These are phyloP conservation scores for Lycia hirtaria DNA, from an alignment of 2,888 invertebrate genomes.

Conservation along the genomic window DNA sequence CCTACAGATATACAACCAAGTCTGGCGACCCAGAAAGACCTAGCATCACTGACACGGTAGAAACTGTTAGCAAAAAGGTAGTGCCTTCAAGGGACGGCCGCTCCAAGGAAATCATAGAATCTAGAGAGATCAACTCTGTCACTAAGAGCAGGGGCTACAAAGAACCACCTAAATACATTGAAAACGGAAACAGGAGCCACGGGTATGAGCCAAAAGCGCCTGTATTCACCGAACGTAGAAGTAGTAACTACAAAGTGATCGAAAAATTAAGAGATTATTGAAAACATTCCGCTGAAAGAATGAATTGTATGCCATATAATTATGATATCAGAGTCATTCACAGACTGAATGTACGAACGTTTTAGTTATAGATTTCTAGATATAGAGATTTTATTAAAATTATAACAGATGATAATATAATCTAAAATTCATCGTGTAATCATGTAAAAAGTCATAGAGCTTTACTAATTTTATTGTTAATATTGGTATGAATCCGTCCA, in stretches of 20 bases:
- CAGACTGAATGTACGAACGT: constrained; percentile 75
- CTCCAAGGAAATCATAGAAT: constrained; percentile 88
- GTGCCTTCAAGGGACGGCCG: constrained; percentile 88
- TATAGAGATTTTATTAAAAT: constrained; percentile 55
- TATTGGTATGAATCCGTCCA: constrained; percentile 67
- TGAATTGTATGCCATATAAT: constrained; percentile 67
- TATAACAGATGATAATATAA: constrained; percentile 62
- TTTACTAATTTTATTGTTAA: constrained; percentile 78
- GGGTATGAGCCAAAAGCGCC: constrained; percentile 72
- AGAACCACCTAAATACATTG: constrained; percentile 84
- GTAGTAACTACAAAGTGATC: constrained; percentile 77
- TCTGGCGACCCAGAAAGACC: constrained; percentile 88
- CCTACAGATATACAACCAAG: constrained; percentile 88
- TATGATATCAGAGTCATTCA: constrained; percentile 68
- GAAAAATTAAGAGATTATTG: constrained; percentile 82
- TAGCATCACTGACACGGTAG: constrained; percentile 89
- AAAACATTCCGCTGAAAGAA: constrained; percentile 24
- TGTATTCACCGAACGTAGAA: constrained; percentile 71
- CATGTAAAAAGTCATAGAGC: constrained; percentile 82
- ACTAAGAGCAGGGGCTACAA: constrained; percentile 87
- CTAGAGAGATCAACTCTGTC: constrained; percentile 89
- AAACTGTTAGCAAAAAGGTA: constrained; percentile 89
- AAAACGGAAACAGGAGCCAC: constrained; percentile 75
- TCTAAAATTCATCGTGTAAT: constrained; percentile 60
- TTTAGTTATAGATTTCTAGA: constrained; percentile 66